Percentiles rank a stretch among this genome's conserved stretches.
These are phyloP conservation scores for Ophiodon elongatus DNA, from an alignment of 2,113 vertebrate species.

Conservation along the genomic window DNA sequence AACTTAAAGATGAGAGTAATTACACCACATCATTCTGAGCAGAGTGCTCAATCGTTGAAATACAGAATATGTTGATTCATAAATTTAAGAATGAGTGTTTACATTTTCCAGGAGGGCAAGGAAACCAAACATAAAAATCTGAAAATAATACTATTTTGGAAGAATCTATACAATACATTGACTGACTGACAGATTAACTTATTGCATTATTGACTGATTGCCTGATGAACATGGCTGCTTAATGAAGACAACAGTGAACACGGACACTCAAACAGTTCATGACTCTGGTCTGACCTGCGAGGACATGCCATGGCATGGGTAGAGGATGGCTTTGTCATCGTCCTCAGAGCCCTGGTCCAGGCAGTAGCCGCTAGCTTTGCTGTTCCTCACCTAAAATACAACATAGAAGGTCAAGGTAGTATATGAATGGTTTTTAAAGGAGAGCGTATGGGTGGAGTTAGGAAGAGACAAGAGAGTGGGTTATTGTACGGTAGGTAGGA, in stretches of 20 bases:
- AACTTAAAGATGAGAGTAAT: background rate
- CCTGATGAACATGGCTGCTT: background rate
- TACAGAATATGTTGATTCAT: background rate
- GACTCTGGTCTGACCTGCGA: constrained; percentile 89
- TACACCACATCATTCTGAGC: constrained; percentile 5
- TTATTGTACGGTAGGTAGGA: background rate
- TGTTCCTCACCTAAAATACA: constrained; percentile 92
- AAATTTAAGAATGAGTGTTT: background rate
- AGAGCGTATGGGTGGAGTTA: background rate
- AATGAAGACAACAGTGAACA: background rate
- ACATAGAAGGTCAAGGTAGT: background rate
- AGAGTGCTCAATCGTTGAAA: background rate
- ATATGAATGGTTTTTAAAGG: background rate
- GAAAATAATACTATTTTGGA: background rate
- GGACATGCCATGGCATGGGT: constrained; percentile 98
- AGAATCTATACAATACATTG: background rate
- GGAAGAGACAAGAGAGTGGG: background rate
- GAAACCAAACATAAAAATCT: background rate
- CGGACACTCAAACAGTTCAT: background rate
- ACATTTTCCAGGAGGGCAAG: background rate
- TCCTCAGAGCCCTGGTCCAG: constrained; percentile 97
- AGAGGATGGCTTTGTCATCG: constrained; percentile 95
- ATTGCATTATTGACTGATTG: background rate
- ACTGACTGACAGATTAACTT: background rate
- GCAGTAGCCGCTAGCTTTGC: constrained; percentile 97